A percentile compares a stretch with the other conserved stretches of the same genome.
Conservation (phyloP, 2,797 vertebrate species). For the Erethizon dorsatum region DNA sequence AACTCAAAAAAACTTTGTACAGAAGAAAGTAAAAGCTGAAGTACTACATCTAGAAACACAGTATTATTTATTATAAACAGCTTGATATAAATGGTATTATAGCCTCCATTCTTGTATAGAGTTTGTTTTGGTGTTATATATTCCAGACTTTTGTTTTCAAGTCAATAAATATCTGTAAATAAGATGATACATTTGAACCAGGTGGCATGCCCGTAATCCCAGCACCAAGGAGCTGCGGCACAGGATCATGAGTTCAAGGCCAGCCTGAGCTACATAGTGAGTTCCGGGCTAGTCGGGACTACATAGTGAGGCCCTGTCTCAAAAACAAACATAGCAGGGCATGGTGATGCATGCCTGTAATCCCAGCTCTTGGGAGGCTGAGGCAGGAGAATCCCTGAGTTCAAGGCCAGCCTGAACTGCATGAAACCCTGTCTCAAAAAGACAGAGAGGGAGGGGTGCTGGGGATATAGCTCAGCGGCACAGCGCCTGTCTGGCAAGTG, state of each 20-base stretch:
- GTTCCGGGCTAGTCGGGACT: neutral
- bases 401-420: neutral
- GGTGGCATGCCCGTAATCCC: neutral
- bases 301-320: neutral
- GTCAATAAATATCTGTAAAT: neutral
- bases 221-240: neutral
- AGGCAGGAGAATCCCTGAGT: neutral
- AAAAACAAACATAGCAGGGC: neutral
- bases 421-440: neutral
- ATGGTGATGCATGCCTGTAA: neutral
- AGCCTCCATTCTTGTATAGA: neutral
- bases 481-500: too few species aligned
- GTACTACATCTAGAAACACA: neutral
- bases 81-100: neutral
- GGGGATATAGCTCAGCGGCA: too few species aligned
- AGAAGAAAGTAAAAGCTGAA: conserved; percentile 57
- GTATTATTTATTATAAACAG: neutral
- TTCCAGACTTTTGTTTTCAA: conserved; percentile 27
- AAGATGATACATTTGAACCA: neutral
- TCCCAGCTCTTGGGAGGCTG: neutral
- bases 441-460: too few species aligned
- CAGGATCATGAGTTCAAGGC: neutral
- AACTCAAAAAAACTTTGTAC: conserved; percentile 34
- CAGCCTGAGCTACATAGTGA: neutral
- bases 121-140: conserved; percentile 41